A percentile compares a stretch with the other conserved stretches of the same genome.
phyloP scores from a whole-genome alignment of 2,797 vertebrate species.

The Sebastolobus alascanus region DNA sequence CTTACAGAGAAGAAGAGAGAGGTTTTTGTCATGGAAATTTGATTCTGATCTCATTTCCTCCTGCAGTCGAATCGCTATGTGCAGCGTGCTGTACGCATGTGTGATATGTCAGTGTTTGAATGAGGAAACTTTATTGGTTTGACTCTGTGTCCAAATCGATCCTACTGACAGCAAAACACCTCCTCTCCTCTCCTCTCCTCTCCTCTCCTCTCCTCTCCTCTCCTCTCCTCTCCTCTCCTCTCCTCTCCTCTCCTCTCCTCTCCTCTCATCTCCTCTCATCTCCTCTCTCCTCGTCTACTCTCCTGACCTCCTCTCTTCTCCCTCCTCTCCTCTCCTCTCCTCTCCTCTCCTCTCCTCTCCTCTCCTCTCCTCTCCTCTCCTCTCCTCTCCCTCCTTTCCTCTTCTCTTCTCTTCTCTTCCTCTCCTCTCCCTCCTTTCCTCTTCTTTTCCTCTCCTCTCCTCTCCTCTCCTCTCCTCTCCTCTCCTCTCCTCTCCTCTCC shows the following conservation, averaged over 20 bases:
- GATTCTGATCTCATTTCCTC: neutral
- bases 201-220: accelerated
- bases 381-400: too few relatives aligned
- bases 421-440: too few relatives aligned
- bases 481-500: neutral
- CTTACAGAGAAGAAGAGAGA: neutral
- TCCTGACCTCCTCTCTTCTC: too few relatives aligned
- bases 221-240: too few relatives aligned
- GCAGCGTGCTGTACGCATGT: neutral
- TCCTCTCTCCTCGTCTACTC: too few relatives aligned
- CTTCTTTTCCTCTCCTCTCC: neutral
- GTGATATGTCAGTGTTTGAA: neutral
- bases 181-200: too few relatives aligned
- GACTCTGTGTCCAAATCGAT: neutral
- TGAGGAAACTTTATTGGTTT: neutral
- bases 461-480: neutral
- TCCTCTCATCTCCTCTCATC: too few relatives aligned
- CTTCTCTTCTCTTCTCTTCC: too few relatives aligned
- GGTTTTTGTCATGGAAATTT: neutral
- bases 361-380: too few relatives aligned
- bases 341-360: accelerated
- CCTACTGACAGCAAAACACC: neutral
- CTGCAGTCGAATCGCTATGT: neutral
- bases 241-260: too few relatives aligned
- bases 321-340: accelerated